Conservation (phyloP, 2,888 invertebrate genomes). For the Ophion costatus region DNA sequence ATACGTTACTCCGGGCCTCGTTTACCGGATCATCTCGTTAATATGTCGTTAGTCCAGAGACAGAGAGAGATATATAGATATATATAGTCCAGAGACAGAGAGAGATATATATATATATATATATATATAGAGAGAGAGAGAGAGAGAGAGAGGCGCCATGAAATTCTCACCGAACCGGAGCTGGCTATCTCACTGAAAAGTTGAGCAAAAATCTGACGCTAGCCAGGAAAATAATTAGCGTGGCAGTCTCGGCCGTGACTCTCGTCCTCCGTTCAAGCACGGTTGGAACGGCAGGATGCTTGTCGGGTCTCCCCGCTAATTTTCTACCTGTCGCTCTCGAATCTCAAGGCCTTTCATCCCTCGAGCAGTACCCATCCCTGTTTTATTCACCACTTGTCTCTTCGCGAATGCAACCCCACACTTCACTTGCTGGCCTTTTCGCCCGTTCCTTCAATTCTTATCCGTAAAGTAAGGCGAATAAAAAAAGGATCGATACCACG, state of each 20-base stretch:
- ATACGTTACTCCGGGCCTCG: conserved; percentile 59
- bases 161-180: conserved; percentile 9
- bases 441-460: no score
- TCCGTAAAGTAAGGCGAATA: no score
- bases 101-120: background rate
- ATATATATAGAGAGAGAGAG: background rate
- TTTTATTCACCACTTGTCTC: background rate
- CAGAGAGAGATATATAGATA: conserved; percentile 2
- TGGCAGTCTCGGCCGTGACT: background rate
- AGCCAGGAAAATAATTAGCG: conserved; percentile 59
- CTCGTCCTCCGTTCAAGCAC: background rate
- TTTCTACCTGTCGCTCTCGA: conserved; percentile 2
- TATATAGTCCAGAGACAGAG: conserved; percentile 5
- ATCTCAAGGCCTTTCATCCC: conserved; percentile 16
- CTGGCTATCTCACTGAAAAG: conserved; percentile 40
- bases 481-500: no score
- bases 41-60: conserved; percentile 59
- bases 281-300: background rate
- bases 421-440: background rate
- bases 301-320: conserved; percentile 31
- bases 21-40: conserved; percentile 62
- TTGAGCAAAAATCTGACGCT: conserved; percentile 28
- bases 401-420: background rate
- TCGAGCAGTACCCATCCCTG: background rate
- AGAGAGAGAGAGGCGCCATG: background rate